Percentiles rank a stretch among this genome's conserved stretches.
Evolutionary conservation across 2,113 vertebrate genomes (phyloP).

Genomic region (Thunnus maccoyii): DNA sequence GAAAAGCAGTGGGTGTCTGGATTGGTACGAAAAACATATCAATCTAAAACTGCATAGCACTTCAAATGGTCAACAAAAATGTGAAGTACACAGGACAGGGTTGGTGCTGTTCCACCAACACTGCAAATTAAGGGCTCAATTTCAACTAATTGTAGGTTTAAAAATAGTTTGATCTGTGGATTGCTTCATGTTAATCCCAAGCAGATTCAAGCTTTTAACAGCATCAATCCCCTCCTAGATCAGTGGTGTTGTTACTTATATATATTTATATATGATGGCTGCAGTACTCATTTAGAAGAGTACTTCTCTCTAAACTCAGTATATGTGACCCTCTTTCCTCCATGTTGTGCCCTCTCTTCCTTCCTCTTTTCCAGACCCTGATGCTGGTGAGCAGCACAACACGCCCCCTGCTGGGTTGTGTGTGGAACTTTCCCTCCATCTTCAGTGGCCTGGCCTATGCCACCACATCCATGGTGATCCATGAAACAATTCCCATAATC

Average conservation of each 20-base stretch:
- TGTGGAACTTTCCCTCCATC: slow-evolving; percentile 84
- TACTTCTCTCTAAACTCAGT: neutral
- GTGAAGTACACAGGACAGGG: too few relatives aligned
- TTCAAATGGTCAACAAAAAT: too few relatives aligned
- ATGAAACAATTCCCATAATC: slow-evolving; percentile 84
- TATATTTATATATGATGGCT: too few relatives aligned
- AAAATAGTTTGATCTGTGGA: neutral
- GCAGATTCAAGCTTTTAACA: neutral
- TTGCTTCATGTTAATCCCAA: neutral
- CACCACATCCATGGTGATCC: slow-evolving; percentile 85
- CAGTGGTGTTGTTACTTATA: too few relatives aligned
- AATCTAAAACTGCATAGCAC: neutral
- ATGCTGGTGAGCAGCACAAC: slow-evolving; percentile 87
- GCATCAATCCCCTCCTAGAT: neutral
- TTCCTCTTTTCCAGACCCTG: slow-evolving; percentile 70
- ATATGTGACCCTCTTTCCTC: neutral
- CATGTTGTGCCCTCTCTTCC: neutral
- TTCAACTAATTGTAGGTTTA: neutral
- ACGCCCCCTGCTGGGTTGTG: slow-evolving; percentile 85
- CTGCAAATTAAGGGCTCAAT: neutral
- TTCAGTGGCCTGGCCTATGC: slow-evolving; percentile 80
- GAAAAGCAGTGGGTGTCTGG: too few relatives aligned
- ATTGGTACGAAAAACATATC: neutral
- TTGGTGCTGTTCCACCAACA: neutral
- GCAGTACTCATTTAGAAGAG: neutral